Conservation (phyloP, 2,888 invertebrate genomes). For the Taenaris catops region DNA sequence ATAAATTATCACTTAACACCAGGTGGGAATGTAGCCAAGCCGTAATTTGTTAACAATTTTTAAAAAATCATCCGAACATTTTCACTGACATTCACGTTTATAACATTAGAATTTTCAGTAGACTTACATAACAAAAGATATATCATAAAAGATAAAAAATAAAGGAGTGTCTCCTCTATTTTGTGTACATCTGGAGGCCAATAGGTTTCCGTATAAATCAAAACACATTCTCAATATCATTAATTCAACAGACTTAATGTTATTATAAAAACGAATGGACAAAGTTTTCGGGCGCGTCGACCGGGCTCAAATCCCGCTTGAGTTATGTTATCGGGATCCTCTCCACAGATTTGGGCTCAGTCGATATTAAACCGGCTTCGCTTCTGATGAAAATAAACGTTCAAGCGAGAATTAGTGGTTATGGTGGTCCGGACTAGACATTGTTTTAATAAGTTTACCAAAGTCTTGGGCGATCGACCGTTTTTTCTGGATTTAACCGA, state of each 20-base stretch:
- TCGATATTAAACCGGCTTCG: slow-evolving; percentile 25
- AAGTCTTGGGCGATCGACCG: too few relatives aligned
- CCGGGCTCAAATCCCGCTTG: slow-evolving; percentile 24
- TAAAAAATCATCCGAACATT: too few relatives aligned
- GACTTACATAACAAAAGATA: too few relatives aligned
- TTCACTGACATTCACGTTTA: too few relatives aligned
- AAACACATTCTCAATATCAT: slow-evolving; percentile 8
- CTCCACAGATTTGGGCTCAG: slow-evolving; percentile 25
- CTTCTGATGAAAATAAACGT: slow-evolving; percentile 27
- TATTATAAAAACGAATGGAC: slow-evolving; percentile 25
- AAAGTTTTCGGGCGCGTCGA: slow-evolving; percentile 23
- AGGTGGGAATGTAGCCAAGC: too few relatives aligned
- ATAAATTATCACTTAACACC: too few relatives aligned
- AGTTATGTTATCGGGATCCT: slow-evolving; percentile 26
- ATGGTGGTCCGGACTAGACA: slow-evolving; percentile 14
- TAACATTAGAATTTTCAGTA: too few relatives aligned
- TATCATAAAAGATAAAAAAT: too few relatives aligned
- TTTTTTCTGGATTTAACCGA: too few relatives aligned
- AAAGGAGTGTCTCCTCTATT: too few relatives aligned
- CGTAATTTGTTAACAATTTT: too few relatives aligned
- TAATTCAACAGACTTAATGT: slow-evolving; percentile 17
- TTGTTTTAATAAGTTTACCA: slow-evolving; percentile 4
- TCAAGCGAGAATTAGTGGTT: slow-evolving; percentile 22
- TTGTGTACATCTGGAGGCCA: too few relatives aligned
- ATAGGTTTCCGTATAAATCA: slow-evolving; percentile 3